Evolutionary conservation across 1,140 invertebrate species (phyloP), one percentile per base, ranked within the genome.

Genomic region (Ceratosolen fusciceps): DNA sequence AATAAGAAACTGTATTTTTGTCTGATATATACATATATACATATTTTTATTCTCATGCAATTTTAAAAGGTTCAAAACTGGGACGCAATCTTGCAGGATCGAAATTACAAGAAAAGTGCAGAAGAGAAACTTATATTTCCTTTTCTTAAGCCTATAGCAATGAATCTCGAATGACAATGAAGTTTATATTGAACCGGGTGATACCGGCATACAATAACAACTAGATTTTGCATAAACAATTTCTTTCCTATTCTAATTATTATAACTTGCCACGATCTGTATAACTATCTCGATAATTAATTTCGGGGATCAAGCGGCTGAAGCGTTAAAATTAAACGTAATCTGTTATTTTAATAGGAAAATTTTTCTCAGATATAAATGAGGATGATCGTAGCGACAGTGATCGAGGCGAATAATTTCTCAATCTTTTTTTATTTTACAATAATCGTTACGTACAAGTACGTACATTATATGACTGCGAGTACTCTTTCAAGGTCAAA

Each of bases 221-320:
- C n/a, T n/a, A n/a, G n/a, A n/a, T n/a, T 12, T 26, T 26, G 26
- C 2, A 26, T 26, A 58, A 43, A 54, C 52, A 29, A 7, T 19
- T 52, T 49, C 19, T 71, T 52, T 60, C n/a, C n/a, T 56, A 72
- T 78, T n/a, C n/a, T 39, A 67, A 72, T 72, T 78, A 72, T 78
- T 26, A n/a, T n/a, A n/a, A 78, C 60, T 72, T 72, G 24, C 68
- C n/a, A 9, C 31, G 43, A 52, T 12, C 12, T 24, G 14, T 43
- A n/a, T n/a, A n/a, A n/a, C n/a, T n/a, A n/a, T n/a, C n/a, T n/a
- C n/a, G n/a, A n/a, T n/a, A n/a, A n/a, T n/a, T n/a, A n/a, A n/a
- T n/a, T n/a, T n/a, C n/a, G n/a, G n/a, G n/a, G n/a, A n/a, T n/a
- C n/a, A n/a, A n/a, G n/a, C n/a, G n/a, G n/a, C n/a, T n/a, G n/a